Evolutionary conservation across 2,113 vertebrate genomes (phyloP), one percentile per base, ranked within the genome.

Genomic region (Solea senegalensis): DNA sequence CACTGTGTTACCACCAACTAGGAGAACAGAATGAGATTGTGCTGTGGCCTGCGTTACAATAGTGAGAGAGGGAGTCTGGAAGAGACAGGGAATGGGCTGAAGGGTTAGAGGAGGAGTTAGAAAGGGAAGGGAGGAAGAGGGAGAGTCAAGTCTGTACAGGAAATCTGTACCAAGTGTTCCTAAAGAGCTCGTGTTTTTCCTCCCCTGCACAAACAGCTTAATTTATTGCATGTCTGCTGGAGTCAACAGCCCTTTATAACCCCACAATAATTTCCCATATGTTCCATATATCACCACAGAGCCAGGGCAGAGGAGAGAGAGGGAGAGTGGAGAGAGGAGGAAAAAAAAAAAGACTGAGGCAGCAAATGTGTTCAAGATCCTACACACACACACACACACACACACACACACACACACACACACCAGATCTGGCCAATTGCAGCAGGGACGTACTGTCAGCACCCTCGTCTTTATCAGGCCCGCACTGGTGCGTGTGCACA

Each of bases 221-320:
- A 93, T 93, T 94, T 93, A 94, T 86, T 89, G 87, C 93, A 89
- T 90, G 90, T 91, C 91, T 91, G 88, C 88, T 89, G 86, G 77
- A 91, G 88, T 91, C 89, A 88, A 89, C 90, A 89, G 89, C 87
- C 69, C 89, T 93, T 94, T 92, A 92, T 87, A 90, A 90, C 86
- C 91, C 86, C 86, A 87, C 84, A 89, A 90, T 94, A 85, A 92
- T 91, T 91, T 92, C 91, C 91, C 92, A 91, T 91, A 91, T 91
- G 90, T 89, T 91, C 83, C 81, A 87, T 90, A 91, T 93, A 92
- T 91, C 88, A 89, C 88, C 87, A 82, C 69, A 73, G 75, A 75
- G 90, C 86, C 81, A 86, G 76, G 78, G 74, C 4, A 65, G 72
- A 79, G 72, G 69, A 69, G 65, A 77, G 72, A 3, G n/a, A 65